Evolutionary conservation across 2,888 invertebrate species (phyloP).

Genomic region (Trimorus sp.): DNA sequence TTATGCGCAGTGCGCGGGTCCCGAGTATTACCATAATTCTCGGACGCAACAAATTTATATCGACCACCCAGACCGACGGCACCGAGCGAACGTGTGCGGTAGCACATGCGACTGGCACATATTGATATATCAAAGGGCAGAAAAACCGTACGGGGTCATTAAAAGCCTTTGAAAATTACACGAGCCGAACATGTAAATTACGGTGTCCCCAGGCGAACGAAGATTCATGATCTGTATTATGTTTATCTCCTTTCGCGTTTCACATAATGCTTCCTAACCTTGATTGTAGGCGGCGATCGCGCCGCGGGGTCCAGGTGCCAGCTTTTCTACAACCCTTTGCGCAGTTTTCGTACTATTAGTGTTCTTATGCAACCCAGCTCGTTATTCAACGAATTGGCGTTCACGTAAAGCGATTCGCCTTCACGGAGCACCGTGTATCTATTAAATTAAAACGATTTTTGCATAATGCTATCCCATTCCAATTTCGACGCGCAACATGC

Average conservation of each 20-base stretch:
- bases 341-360: slow-evolving; percentile 24
- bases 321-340: slow-evolving; percentile 54
- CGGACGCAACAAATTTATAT: slow-evolving; percentile 75
- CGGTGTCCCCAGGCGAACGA: slow-evolving; percentile 76
- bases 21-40: slow-evolving; percentile 79
- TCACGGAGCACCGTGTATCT: no score
- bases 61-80: slow-evolving; percentile 77
- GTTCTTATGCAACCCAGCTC: slow-evolving; percentile 6
- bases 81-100: slow-evolving; percentile 54
- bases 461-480: no score
- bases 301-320: slow-evolving; percentile 74
- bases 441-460: no score
- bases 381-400: not conserved
- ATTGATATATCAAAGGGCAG: slow-evolving; percentile 62
- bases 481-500: no score
- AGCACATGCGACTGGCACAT: slow-evolving; percentile 55
- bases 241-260: slow-evolving; percentile 67
- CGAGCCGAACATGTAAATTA: slow-evolving; percentile 79
- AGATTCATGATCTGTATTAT: slow-evolving; percentile 71
- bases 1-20: slow-evolving; percentile 78
- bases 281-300: slow-evolving; percentile 74
- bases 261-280: slow-evolving; percentile 76
- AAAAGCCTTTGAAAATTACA: slow-evolving; percentile 76
- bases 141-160: slow-evolving; percentile 65
- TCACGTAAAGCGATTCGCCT: no score